These are phyloP conservation scores for Stratiolaelaps scimitus DNA, from an alignment of 1,140 invertebrate species.

Conservation along the genomic window DNA sequence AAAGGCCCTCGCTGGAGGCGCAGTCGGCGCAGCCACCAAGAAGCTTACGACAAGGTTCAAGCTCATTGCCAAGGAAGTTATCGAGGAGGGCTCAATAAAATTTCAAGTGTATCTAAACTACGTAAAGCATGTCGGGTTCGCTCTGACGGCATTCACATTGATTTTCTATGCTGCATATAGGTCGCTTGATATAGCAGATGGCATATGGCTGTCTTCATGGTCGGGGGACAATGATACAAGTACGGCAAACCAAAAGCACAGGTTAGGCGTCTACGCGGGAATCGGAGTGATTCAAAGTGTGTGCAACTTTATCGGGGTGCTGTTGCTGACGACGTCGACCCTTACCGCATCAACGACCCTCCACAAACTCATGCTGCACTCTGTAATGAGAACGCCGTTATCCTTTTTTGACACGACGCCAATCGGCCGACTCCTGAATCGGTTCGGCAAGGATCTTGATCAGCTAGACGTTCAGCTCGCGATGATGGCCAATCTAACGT, in stretches of 20 bases:
- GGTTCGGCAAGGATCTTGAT: conserved; percentile 39
- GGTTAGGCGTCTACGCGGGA: conserved; percentile 28
- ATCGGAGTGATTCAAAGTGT: conserved; percentile 31
- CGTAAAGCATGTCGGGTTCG: conserved; percentile 13
- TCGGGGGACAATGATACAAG: not conserved
- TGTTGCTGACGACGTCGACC: conserved; percentile 28
- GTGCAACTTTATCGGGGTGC: conserved; percentile 19
- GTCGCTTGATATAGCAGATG: conserved; percentile 7
- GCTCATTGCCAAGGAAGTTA: conserved; percentile 19
- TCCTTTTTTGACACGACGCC: conserved; percentile 52
- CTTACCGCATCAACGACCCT: conserved; percentile 48
- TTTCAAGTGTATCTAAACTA: conserved; percentile 18
- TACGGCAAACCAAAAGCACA: not conserved
- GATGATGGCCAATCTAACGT: conserved; percentile 50
- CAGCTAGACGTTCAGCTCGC: conserved; percentile 42
- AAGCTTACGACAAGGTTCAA: not conserved
- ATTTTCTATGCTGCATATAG: conserved; percentile 11
- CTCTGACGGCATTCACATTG: not conserved
- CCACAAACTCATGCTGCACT: conserved; percentile 51
- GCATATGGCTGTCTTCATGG: conserved; percentile 28
- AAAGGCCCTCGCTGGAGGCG: not conserved
- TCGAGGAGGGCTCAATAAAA: conserved; percentile 20
- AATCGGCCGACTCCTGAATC: conserved; percentile 45
- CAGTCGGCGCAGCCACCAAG: not conserved
- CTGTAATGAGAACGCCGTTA: conserved; percentile 50